Conservation (phyloP, 2,888 invertebrate genomes). For the Xestia ashworthii region DNA sequence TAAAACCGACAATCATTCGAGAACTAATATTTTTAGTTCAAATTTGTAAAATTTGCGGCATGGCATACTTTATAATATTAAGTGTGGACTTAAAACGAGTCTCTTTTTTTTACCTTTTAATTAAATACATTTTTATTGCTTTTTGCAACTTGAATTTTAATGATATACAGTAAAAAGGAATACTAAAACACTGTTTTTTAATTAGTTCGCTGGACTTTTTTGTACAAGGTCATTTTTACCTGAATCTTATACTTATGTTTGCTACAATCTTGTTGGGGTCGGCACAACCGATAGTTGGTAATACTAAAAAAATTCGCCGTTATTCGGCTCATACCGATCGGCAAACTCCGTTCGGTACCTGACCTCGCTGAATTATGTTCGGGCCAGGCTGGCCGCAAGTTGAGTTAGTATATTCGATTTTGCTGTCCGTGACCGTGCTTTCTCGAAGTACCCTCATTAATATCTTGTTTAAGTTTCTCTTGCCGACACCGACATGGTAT, state of each 20-base stretch:
- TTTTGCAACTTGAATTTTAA: constrained; percentile 54
- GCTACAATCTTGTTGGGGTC: neutral
- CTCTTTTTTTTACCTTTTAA: constrained; percentile 27
- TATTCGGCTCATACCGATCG: neutral
- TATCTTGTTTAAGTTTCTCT: neutral
- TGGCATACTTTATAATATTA: constrained; percentile 14
- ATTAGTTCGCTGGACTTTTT: constrained; percentile 47
- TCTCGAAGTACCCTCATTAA: neutral
- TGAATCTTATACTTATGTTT: neutral
- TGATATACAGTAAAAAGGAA: constrained; percentile 57
- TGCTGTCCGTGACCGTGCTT: neutral
- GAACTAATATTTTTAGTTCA: constrained; percentile 39
- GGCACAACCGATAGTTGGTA: neutral
- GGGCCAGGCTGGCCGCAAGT: neutral
- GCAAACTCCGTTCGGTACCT: neutral
- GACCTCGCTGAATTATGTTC: neutral
- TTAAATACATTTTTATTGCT: constrained; percentile 66
- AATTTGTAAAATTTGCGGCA: constrained; percentile 14
- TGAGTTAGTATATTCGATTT: neutral
- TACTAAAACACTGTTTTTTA: constrained; percentile 52
- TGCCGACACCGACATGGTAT: neutral
- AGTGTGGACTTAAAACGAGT: constrained; percentile 34
- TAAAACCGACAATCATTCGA: constrained; percentile 36
- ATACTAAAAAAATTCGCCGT: neutral
- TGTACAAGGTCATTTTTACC: neutral